These are phyloP conservation scores for Oscarella lobularis DNA, from an alignment of 37 sponge, comb jelly and placozoan species.

Conservation along the genomic window DNA sequence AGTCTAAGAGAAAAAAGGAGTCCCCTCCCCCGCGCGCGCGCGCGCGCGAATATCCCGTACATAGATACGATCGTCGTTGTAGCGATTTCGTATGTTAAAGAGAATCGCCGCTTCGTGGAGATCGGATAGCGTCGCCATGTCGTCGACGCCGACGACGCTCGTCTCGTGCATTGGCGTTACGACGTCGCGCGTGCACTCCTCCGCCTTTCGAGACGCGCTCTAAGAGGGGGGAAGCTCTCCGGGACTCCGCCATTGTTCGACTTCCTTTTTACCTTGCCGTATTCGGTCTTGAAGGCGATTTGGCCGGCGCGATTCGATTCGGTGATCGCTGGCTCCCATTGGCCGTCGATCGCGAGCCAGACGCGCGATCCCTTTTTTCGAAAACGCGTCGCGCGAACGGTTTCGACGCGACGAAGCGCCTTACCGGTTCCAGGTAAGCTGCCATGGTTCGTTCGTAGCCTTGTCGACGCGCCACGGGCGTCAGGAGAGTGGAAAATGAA, in stretches of 20 bases:
- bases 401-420: not conserved
- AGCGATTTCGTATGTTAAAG: constrained; percentile 80
- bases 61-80: constrained; percentile 63
- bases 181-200: constrained; percentile 33
- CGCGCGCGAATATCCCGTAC: constrained; percentile 27
- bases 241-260: not conserved
- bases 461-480: no score
- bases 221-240: constrained; percentile 1
- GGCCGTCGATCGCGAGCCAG: constrained; percentile 31
- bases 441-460: no score
- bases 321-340: constrained; percentile 42
- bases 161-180: constrained; percentile 69
- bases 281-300: constrained; percentile 39
- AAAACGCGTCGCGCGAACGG: not conserved
- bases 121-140: constrained; percentile 86
- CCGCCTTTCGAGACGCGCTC: not conserved
- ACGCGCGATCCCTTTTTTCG: constrained; percentile 37
- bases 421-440: not conserved
- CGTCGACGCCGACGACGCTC: constrained; percentile 69
- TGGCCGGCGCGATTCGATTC: constrained; percentile 13
- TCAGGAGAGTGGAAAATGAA: no score
- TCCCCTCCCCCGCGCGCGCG: not conserved
- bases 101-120: constrained; percentile 93
- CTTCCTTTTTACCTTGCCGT: constrained; percentile 52
- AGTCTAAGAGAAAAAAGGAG: constrained; percentile 33